Percentiles rank a stretch among this genome's conserved stretches.
These are phyloP conservation scores for Taenioides sp. DNA, from an alignment of 2,797 vertebrate genomes.

Conservation along the genomic window DNA sequence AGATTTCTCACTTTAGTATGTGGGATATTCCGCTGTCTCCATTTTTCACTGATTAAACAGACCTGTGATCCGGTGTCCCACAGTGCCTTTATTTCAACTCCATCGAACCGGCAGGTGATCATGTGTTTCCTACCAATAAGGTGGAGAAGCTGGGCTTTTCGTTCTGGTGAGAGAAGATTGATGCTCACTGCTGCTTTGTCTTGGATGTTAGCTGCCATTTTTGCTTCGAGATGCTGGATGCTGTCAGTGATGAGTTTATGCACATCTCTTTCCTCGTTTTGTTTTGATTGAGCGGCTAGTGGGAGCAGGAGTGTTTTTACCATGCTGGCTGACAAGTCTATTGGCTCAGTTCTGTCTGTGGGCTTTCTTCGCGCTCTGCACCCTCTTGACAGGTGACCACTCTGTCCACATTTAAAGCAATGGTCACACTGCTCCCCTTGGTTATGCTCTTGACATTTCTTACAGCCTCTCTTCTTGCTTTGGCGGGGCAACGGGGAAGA, in stretches of 20 bases:
- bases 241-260: background rate
- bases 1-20: constrained; percentile 5
- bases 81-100: constrained; percentile 4
- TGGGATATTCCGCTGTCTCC: constrained; percentile 18
- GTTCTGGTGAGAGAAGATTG: constrained; percentile 7
- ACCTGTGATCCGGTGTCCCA: constrained; percentile 28
- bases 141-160: constrained; percentile 2
- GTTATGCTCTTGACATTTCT: constrained; percentile 2
- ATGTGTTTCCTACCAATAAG: constrained; percentile 19
- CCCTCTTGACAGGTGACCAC: too few species aligned
- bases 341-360: too few species aligned
- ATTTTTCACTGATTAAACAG: constrained; percentile 25
- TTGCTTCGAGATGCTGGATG: background rate
- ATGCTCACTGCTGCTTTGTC: background rate
- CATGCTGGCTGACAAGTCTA: too few species aligned
- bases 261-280: background rate
- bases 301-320: too few species aligned
- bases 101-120: constrained; percentile 19
- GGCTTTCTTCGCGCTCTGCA: too few species aligned
- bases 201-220: background rate
- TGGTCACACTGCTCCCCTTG: constrained; percentile 19
- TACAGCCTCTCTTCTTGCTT: constrained; percentile 1
- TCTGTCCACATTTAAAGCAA: background rate
- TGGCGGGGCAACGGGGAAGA: too few species aligned
- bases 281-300: background rate